phyloP scores from a whole-genome alignment of 2,888 invertebrate genomes.

The Lepidochrysops patricia region DNA sequence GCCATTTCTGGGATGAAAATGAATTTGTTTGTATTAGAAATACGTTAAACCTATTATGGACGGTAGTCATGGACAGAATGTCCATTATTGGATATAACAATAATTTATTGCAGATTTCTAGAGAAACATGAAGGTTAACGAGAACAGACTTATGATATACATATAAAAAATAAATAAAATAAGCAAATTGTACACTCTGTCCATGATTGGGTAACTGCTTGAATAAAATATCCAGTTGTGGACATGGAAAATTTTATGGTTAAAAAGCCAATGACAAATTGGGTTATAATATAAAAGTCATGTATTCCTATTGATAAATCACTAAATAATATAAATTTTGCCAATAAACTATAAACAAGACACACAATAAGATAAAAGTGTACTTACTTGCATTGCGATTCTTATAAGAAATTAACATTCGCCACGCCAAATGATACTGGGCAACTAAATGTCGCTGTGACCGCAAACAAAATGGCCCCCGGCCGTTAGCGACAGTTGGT shows the following conservation, averaged over 20 bases:
- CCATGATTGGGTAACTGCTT: neutral
- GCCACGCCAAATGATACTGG: neutral
- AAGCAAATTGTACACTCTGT: neutral
- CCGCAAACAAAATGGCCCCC: neutral
- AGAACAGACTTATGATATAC: neutral
- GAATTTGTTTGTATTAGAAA: neutral
- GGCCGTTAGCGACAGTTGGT: neutral
- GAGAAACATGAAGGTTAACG: neutral
- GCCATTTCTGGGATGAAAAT: slow-evolving; percentile 21
- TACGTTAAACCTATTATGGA: neutral
- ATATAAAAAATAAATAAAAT: slow-evolving; percentile 1
- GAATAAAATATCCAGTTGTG: slow-evolving; percentile 2
- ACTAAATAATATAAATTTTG: neutral
- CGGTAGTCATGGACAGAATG: neutral
- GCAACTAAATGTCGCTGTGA: no score
- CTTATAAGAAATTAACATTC: slow-evolving; percentile 1
- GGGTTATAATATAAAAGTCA: neutral
- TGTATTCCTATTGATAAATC: slow-evolving; percentile 9
- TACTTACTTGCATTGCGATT: neutral
- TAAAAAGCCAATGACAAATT: neutral
- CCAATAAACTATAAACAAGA: neutral
- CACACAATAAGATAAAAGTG: neutral
- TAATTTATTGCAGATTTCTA: slow-evolving; percentile 6
- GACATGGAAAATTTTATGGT: neutral
- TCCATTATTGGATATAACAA: neutral